These are phyloP conservation scores for Ciconia stormi DNA, from an alignment of 2,113 vertebrate species.

Conservation along the genomic window DNA sequence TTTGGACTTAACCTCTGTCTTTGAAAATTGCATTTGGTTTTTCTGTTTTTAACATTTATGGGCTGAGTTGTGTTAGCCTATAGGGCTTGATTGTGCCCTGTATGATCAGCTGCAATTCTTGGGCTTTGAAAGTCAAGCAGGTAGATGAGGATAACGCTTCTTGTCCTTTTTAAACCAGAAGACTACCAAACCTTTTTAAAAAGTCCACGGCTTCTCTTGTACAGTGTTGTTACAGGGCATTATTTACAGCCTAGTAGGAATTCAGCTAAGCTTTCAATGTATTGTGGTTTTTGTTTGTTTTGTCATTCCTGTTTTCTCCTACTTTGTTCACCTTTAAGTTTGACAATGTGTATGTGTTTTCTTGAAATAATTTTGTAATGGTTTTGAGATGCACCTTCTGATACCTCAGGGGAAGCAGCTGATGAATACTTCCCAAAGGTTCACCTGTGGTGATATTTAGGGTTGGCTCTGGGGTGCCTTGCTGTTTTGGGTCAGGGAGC, in stretches of 20 bases:
- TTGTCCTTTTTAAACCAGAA: not conserved
- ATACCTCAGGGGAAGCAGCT: not conserved
- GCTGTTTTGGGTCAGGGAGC: not conserved
- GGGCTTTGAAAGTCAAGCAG: not conserved
- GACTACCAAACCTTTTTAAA: not conserved
- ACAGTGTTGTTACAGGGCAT: not conserved
- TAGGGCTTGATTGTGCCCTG: not conserved
- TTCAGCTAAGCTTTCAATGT: not conserved
- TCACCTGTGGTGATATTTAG: not conserved
- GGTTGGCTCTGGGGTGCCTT: not conserved
- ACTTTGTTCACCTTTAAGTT: not conserved
- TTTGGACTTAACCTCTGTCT: not conserved
- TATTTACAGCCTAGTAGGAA: not conserved
- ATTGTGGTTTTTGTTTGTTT: not conserved
- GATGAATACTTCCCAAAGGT: not conserved
- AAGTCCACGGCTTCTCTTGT: not conserved
- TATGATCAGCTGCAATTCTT: not conserved
- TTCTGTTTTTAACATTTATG: not conserved
- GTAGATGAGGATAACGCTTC: not conserved
- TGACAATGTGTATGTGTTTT: not conserved
- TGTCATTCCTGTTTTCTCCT: not conserved
- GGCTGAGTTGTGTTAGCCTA: not conserved
- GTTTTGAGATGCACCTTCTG: not conserved
- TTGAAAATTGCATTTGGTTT: not conserved
- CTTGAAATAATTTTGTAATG: not conserved